Conservation (phyloP, 30 jellyfish, hydroid and myxozoan species). For the Chrysaora quinquecirrha region DNA sequence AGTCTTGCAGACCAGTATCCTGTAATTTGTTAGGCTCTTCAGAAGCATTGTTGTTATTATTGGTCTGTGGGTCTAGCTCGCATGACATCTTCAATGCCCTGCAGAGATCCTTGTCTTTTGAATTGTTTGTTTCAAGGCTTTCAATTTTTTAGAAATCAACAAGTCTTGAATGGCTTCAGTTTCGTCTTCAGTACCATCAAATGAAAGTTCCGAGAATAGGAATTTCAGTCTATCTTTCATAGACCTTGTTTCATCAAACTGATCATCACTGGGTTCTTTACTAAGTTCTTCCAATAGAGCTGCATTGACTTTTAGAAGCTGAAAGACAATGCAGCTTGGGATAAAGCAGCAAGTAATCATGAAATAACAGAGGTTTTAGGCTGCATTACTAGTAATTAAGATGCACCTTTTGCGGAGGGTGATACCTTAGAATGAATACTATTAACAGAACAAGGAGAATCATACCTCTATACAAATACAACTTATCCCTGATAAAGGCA, state of each 20-base stretch:
- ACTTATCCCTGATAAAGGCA: too few species aligned
- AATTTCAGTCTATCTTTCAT: constrained; percentile 32
- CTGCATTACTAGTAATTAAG: too few species aligned
- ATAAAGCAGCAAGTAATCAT: too few species aligned
- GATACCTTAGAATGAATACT: too few species aligned
- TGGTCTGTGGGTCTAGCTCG: not conserved
- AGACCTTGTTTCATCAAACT: not conserved
- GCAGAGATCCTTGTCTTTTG: not conserved
- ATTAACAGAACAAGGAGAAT: too few species aligned
- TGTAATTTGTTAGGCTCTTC: too few species aligned
- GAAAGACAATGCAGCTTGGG: too few species aligned
- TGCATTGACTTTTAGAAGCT: constrained; percentile 59
- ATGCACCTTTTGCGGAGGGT: too few species aligned
- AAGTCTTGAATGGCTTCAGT: constrained; percentile 38
- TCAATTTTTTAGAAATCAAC: constrained; percentile 2
- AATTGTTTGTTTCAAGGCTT: not conserved
- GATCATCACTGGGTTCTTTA: not conserved
- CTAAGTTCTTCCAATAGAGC: constrained; percentile 49
- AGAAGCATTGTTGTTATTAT: not conserved
- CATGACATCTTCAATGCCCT: not conserved
- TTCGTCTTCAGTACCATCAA: constrained; percentile 5
- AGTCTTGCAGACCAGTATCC: not conserved
- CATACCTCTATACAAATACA: too few species aligned
- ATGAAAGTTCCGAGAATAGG: constrained; percentile 32
- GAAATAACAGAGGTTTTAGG: too few species aligned